Evolutionary conservation across 2,113 vertebrate genomes (phyloP).

Genomic region (Taxidea taxus): DNA sequence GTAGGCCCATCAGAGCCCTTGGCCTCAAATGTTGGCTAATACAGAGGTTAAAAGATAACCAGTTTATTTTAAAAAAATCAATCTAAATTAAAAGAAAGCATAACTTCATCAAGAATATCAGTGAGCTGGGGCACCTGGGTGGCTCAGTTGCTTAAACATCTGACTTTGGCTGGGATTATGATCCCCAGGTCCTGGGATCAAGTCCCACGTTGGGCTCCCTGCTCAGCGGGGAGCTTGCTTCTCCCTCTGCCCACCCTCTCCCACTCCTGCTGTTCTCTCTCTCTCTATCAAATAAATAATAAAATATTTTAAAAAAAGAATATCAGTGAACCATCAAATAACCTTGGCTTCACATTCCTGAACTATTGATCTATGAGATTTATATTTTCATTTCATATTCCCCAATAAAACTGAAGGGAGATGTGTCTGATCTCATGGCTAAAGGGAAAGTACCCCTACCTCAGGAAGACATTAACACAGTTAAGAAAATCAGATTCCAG

Average conservation of each 20-base stretch:
- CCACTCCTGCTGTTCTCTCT: no score
- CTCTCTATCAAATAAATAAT: no score
- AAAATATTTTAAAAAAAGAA: background rate
- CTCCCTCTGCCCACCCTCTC: no score
- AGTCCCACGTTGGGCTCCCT: no score
- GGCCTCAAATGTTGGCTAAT: background rate
- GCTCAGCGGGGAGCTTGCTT: no score
- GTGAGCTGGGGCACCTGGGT: background rate
- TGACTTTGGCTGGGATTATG: no score
- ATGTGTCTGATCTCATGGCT: background rate
- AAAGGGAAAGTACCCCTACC: background rate
- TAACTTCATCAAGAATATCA: background rate
- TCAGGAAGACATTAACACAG: background rate
- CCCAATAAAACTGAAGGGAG: background rate
- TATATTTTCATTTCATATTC: background rate
- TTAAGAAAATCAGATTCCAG: background rate
- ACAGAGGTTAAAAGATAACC: background rate
- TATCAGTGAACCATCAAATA: background rate
- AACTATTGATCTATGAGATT: background rate
- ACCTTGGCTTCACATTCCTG: background rate
- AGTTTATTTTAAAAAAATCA: background rate
- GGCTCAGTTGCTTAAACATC: no score
- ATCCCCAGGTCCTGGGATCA: no score
- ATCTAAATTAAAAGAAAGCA: conserved; percentile 18
- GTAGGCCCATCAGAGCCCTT: background rate